These are phyloP conservation scores for Lepisosteus osseus DNA, from an alignment of 2,113 vertebrate genomes.

Conservation along the genomic window DNA sequence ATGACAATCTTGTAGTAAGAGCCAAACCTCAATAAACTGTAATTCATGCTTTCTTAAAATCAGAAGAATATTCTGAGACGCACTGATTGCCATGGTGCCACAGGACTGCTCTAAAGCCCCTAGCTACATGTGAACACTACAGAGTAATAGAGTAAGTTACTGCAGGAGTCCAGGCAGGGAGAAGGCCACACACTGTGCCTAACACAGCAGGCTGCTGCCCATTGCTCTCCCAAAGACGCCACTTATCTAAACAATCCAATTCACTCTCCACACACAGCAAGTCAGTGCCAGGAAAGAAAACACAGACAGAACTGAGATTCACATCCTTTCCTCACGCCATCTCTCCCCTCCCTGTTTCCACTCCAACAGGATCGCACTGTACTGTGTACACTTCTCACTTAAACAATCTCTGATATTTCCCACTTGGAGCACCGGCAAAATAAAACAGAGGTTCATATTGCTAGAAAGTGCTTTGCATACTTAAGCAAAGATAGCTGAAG, in stretches of 20 bases:
- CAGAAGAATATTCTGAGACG: background rate
- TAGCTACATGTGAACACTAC: background rate
- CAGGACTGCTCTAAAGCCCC: background rate
- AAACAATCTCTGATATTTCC: no score
- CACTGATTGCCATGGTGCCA: background rate
- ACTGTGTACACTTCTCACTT: no score
- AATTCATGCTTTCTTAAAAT: background rate
- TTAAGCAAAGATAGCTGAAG: no score
- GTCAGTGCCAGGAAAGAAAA: background rate
- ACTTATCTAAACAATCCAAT: conserved; percentile 15
- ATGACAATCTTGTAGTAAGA: background rate
- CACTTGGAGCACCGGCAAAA: no score
- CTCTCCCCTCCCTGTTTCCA: background rate
- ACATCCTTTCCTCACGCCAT: background rate
- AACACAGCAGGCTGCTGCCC: conserved; percentile 12
- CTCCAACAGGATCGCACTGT: no score
- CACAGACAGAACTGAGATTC: background rate
- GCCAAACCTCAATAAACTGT: background rate
- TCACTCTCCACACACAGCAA: conserved; percentile 4
- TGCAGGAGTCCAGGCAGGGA: conserved; percentile 4
- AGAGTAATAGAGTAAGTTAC: conserved; percentile 6
- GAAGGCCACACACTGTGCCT: conserved; percentile 23
- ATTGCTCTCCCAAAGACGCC: conserved; percentile 14
- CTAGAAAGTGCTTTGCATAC: no score
- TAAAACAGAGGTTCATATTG: no score